phyloP scores from a whole-genome alignment of 1,140 invertebrate genomes.

The Agrypnia vestita region DNA sequence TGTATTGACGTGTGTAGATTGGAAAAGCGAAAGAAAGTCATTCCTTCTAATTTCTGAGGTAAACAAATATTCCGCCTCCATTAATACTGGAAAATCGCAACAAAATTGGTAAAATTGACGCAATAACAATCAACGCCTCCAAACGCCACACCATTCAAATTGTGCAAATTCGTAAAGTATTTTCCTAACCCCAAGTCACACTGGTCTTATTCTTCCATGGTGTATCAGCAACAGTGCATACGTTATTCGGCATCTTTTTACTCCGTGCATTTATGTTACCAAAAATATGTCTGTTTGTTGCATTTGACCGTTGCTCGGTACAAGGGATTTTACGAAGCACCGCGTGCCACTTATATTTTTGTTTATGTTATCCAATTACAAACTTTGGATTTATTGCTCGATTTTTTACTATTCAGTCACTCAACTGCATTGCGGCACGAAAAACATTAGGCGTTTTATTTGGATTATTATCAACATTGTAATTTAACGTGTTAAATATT shows the following conservation, averaged over 20 bases:
- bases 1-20: too few relatives aligned
- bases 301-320: not conserved
- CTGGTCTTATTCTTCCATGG: too few relatives aligned
- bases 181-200: not conserved
- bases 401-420: conserved; percentile 9
- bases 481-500: too few relatives aligned
- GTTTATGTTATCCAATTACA: conserved; percentile 17
- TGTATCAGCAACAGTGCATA: too few relatives aligned
- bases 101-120: conserved; percentile 13
- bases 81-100: conserved; percentile 20
- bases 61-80: conserved; percentile 15
- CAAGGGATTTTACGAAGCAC: conserved; percentile 2
- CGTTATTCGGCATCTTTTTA: too few relatives aligned
- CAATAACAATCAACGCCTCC: conserved; percentile 39
- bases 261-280: too few relatives aligned
- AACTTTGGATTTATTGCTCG: conserved; percentile 24
- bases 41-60: conserved; percentile 15
- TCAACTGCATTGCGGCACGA: conserved; percentile 34
- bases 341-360: conserved; percentile 22
- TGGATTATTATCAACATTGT: not conserved
- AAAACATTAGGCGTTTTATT: conserved; percentile 2
- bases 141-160: not conserved
- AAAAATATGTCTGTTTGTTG: too few relatives aligned
- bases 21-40: not conserved
- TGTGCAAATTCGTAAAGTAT: not conserved